A percentile compares a stretch with the other conserved stretches of the same genome.
These are phyloP conservation scores for Varanus salvator DNA, from an alignment of 2,113 vertebrate genomes.

Conservation along the genomic window DNA sequence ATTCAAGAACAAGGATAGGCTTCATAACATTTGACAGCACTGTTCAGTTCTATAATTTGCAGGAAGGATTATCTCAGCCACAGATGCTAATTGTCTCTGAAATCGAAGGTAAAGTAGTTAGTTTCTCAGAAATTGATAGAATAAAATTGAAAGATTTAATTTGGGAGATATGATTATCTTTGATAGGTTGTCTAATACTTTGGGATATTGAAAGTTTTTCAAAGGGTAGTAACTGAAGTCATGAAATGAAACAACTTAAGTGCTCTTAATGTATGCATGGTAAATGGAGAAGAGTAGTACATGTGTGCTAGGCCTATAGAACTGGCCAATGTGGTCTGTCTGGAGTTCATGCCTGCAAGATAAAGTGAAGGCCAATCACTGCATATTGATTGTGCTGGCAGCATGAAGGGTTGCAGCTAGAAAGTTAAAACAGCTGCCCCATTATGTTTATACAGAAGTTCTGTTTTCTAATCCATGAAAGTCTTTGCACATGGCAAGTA, in stretches of 20 bases:
- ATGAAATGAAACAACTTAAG: background rate
- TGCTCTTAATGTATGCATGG: background rate
- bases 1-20: slow-evolving; percentile 91
- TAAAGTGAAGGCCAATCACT: background rate
- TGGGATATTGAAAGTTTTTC: background rate
- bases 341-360: background rate
- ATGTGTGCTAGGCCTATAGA: background rate
- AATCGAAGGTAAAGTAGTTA: slow-evolving; percentile 87
- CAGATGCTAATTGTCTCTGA: slow-evolving; percentile 98
- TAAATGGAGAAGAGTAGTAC: background rate
- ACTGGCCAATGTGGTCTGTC: slow-evolving; percentile 17
- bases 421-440: too few relatives aligned
- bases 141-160: slow-evolving; percentile 9
- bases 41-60: slow-evolving; percentile 96
- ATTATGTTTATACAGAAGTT: background rate
- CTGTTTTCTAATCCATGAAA: background rate
- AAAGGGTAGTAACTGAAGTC: background rate
- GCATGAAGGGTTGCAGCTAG: background rate
- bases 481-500: background rate
- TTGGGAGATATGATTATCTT: background rate
- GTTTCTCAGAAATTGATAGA: slow-evolving; percentile 29
- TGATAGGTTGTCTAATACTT: background rate
- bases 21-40: slow-evolving; percentile 97
- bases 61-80: slow-evolving; percentile 94
- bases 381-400: background rate